These are phyloP conservation scores for Pararge aegeria DNA, from an alignment of 1,140 invertebrate species.

Conservation along the genomic window DNA sequence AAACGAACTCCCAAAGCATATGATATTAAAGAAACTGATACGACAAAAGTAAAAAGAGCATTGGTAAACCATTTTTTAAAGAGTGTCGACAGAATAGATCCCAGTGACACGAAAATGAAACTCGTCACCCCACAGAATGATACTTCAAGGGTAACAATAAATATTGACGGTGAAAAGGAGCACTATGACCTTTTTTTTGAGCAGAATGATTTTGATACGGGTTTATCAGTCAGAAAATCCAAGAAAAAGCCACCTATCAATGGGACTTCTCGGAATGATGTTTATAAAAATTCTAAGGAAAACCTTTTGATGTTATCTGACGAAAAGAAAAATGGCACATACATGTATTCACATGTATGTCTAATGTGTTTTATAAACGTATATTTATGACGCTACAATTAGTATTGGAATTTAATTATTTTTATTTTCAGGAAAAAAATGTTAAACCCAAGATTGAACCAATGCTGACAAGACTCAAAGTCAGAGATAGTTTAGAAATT, in stretches of 20 bases:
- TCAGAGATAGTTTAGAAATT: conserved; percentile 58
- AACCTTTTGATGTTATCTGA: conserved; percentile 24
- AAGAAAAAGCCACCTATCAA: conserved; percentile 22
- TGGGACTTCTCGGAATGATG: background rate
- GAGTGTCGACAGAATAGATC: conserved; percentile 20
- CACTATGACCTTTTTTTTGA: conserved; percentile 48
- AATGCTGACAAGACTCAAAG: conserved; percentile 35
- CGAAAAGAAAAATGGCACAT: background rate
- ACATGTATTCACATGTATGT: conserved; percentile 2
- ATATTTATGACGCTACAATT: background rate
- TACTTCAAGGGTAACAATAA: conserved; percentile 49
- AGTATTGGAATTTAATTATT: background rate
- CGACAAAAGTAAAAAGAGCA: conserved; percentile 42
- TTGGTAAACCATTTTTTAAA: conserved; percentile 46
- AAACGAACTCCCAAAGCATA: conserved; percentile 8
- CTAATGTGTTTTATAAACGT: background rate
- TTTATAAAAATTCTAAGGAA: conserved; percentile 17
- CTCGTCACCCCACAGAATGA: conserved; percentile 27
- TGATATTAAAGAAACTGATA: conserved; percentile 14
- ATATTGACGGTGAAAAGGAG: conserved; percentile 56
- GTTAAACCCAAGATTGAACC: conserved; percentile 5
- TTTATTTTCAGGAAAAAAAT: conserved; percentile 37
- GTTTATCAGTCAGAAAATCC: conserved; percentile 41
- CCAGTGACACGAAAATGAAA: conserved; percentile 13
- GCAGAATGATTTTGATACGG: conserved; percentile 38